These are phyloP conservation scores for Kuschelorhynchus macadamiae DNA, from an alignment of 2,888 invertebrate genomes.

Conservation along the genomic window DNA sequence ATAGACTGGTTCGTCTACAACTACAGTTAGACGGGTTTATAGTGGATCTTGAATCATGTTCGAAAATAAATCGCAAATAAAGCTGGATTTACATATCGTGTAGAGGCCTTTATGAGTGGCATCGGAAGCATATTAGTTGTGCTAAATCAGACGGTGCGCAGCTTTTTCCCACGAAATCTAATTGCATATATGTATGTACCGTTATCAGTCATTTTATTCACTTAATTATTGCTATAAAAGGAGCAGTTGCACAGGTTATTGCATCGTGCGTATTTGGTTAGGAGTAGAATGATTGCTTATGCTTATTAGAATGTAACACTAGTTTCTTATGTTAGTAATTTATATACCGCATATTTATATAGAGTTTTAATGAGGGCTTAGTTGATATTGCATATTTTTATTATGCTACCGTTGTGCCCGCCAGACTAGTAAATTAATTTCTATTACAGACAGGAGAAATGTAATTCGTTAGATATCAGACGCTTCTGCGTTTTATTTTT, in stretches of 20 bases:
- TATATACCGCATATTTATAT: not conserved
- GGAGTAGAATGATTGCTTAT: not conserved
- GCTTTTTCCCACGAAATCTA: slow-evolving; percentile 29
- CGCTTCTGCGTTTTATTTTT: too few relatives aligned
- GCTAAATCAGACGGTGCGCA: not conserved
- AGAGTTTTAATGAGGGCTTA: too few relatives aligned
- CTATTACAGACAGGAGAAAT: too few relatives aligned
- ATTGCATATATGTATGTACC: slow-evolving; percentile 20
- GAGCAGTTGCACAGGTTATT: slow-evolving; percentile 13
- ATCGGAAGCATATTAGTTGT: slow-evolving; percentile 20
- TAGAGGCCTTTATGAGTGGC: slow-evolving; percentile 19
- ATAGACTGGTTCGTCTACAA: slow-evolving; percentile 12
- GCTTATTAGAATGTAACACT: slow-evolving; percentile 9
- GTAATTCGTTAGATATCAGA: too few relatives aligned
- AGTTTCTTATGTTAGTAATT: not conserved
- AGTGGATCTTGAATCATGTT: slow-evolving; percentile 14
- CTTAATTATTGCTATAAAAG: slow-evolving; percentile 32
- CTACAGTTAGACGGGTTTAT: slow-evolving; percentile 10
- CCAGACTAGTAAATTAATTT: too few relatives aligned
- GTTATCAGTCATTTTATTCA: slow-evolving; percentile 27
- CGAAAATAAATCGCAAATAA: slow-evolving; percentile 10
- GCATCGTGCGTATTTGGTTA: slow-evolving; percentile 10
- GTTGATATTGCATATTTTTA: too few relatives aligned
- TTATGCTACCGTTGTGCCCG: too few relatives aligned
- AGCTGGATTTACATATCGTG: slow-evolving; percentile 16